A percentile compares a stretch with the other conserved stretches of the same genome.
These are phyloP conservation scores for Pterostichus madidus DNA, from an alignment of 2,888 invertebrate species.

Conservation along the genomic window DNA sequence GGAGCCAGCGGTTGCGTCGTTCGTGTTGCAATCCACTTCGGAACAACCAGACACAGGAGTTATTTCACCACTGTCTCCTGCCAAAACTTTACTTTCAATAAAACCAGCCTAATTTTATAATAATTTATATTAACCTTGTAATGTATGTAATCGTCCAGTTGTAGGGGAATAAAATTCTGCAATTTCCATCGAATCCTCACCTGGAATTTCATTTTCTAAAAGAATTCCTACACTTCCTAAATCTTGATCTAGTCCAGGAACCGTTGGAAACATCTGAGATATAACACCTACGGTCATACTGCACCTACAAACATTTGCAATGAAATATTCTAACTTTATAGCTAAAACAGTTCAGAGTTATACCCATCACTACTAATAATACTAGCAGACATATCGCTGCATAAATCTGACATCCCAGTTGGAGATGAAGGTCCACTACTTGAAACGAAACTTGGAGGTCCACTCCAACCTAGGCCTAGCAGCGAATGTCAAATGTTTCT, in stretches of 20 bases:
- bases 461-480: conserved; percentile 86
- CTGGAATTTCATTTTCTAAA: conserved; percentile 75
- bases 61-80: conserved; percentile 80
- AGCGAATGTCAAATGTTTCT: conserved; percentile 54
- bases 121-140: conserved; percentile 48
- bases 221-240: conserved; percentile 78
- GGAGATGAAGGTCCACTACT: conserved; percentile 91
- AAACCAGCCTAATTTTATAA: neutral
- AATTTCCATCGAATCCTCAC: conserved; percentile 73
- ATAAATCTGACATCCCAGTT: conserved; percentile 82
- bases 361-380: conserved; percentile 83
- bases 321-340: neutral
- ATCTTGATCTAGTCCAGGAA: conserved; percentile 79
- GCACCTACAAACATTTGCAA: conserved; percentile 45
- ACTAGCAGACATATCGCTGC: conserved; percentile 82
- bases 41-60: conserved; percentile 85
- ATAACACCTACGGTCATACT: conserved; percentile 71
- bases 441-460: conserved; percentile 91
- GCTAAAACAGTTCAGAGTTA: conserved; percentile 59
- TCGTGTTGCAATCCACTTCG: conserved; percentile 84
- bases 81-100: conserved; percentile 21
- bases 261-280: conserved; percentile 80
- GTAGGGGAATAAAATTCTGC: conserved; percentile 73
- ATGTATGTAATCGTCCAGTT: conserved; percentile 57
- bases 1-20: conserved; percentile 84